Evolutionary conservation across 1,140 invertebrate species (phyloP).

Genomic region (Atta texana): DNA sequence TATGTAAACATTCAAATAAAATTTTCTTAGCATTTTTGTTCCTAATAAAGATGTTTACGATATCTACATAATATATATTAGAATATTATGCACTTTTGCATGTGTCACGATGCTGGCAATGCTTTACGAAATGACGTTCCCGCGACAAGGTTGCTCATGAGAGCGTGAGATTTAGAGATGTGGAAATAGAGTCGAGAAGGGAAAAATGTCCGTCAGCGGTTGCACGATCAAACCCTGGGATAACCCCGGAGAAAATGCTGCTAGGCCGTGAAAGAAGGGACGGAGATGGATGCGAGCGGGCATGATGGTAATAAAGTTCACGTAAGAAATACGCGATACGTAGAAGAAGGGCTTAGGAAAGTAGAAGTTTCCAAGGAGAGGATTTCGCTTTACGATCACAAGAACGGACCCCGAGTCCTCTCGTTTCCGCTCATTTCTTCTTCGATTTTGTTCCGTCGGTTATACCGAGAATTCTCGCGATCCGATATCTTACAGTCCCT

Average conservation of each 20-base stretch:
- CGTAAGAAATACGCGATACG: constrained; percentile 79
- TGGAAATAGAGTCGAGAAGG: not conserved
- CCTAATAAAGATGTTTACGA: not conserved
- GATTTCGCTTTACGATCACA: constrained; percentile 81
- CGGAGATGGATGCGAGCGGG: constrained; percentile 65
- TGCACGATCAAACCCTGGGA: constrained; percentile 68
- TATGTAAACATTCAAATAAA: not conserved
- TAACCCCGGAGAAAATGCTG: constrained; percentile 69
- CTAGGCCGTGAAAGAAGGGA: constrained; percentile 44
- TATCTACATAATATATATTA: not conserved
- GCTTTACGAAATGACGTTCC: constrained; percentile 29
- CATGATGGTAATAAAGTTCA: constrained; percentile 76
- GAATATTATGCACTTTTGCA: not conserved
- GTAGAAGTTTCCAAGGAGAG: constrained; percentile 63
- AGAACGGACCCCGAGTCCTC: constrained; percentile 70
- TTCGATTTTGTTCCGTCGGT: constrained; percentile 28
- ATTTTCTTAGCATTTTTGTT: not conserved
- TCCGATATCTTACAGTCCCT: constrained; percentile 33
- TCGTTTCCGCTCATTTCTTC: constrained; percentile 62
- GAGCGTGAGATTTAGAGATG: constrained; percentile 35
- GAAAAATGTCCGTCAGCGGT: constrained; percentile 42
- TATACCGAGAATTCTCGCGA: constrained; percentile 40
- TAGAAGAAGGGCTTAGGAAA: constrained; percentile 66
- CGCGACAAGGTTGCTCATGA: constrained; percentile 28
- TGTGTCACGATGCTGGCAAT: not conserved